Percentiles rank a stretch among this genome's conserved stretches.
These are phyloP conservation scores for Pelosia muscerda DNA, from an alignment of 2,888 invertebrate genomes.

Conservation along the genomic window DNA sequence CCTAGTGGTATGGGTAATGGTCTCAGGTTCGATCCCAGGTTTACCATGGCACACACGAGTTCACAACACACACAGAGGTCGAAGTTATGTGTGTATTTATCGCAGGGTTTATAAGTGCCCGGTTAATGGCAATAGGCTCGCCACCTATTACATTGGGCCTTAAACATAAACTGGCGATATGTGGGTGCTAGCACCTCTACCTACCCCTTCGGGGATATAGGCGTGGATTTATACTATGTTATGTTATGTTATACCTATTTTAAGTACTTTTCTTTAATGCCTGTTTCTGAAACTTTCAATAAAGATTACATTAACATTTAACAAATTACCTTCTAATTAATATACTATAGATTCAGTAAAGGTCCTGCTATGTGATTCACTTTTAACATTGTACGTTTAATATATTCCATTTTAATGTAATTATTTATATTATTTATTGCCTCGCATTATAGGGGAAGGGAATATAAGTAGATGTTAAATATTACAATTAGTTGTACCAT, in stretches of 20 bases:
- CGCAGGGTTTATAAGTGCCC: too few relatives aligned
- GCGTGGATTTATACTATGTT: too few relatives aligned
- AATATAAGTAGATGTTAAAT: constrained; percentile 1
- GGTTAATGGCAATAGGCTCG: too few relatives aligned
- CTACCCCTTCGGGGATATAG: too few relatives aligned
- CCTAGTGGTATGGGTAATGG: too few relatives aligned
- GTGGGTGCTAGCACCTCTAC: too few relatives aligned
- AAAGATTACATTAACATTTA: constrained; percentile 42
- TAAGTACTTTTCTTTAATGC: background rate
- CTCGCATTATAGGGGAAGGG: background rate
- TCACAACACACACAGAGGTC: too few relatives aligned
- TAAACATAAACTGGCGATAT: too few relatives aligned
- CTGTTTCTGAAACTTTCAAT: constrained; percentile 29
- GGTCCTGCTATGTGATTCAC: background rate
- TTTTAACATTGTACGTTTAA: background rate
- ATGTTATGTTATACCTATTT: background rate
- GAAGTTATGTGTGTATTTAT: too few relatives aligned
- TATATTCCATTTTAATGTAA: background rate
- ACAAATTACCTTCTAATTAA: constrained; percentile 45
- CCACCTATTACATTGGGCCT: too few relatives aligned
- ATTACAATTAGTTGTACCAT: background rate
- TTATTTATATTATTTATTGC: constrained; percentile 2
- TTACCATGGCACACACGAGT: too few relatives aligned
- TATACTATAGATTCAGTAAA: constrained; percentile 13
- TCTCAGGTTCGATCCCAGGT: too few relatives aligned